These are phyloP conservation scores for Deroplatys truncata DNA, from an alignment of 2,888 invertebrate genomes.

Conservation along the genomic window DNA sequence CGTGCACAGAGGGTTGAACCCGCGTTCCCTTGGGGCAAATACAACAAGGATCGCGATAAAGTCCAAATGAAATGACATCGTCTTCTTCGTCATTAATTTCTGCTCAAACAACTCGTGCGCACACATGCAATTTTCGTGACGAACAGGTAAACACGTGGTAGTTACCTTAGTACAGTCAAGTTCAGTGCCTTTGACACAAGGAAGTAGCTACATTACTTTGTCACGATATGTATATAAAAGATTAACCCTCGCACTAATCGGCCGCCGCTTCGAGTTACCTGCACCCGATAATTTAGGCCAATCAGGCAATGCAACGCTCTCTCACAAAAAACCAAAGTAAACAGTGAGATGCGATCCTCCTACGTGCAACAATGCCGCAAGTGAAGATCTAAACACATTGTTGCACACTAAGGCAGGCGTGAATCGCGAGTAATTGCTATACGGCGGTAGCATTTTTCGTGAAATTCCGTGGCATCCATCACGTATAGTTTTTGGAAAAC, in stretches of 20 bases:
- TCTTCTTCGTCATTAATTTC: too few species aligned
- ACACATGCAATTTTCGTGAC: conserved; percentile 10
- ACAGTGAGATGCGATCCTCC: neutral
- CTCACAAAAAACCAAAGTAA: neutral
- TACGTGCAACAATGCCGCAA: neutral
- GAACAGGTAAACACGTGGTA: conserved; percentile 6
- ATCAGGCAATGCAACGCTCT: neutral
- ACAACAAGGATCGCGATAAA: neutral
- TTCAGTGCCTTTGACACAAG: too few species aligned
- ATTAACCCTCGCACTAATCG: neutral
- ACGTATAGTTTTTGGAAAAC: too few species aligned
- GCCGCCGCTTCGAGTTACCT: neutral
- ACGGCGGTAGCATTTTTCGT: neutral
- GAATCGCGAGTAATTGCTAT: neutral
- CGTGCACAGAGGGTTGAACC: neutral
- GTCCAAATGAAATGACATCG: neutral
- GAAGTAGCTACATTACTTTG: neutral
- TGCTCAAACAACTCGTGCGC: too few species aligned
- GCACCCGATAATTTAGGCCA: conserved; percentile 1
- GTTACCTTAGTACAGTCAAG: neutral
- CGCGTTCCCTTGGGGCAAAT: neutral
- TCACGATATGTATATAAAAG: neutral
- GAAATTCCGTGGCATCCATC: neutral
- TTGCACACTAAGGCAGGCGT: neutral
- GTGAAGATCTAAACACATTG: neutral